Base-by-base conservation (phyloP, 2,888 invertebrate species). In the Orchesellides sinensis region DNA sequence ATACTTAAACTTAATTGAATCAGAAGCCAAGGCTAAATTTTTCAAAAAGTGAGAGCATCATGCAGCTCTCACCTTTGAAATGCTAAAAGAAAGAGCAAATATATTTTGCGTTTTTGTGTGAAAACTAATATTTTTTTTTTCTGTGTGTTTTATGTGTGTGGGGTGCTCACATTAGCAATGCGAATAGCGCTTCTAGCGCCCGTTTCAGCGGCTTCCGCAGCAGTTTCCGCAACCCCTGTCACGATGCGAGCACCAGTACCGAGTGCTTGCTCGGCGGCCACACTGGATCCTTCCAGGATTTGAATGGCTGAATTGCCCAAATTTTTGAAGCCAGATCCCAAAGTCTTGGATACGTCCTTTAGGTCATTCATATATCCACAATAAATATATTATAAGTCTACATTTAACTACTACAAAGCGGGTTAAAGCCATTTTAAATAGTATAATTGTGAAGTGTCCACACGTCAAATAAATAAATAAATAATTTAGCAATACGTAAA, bases 141-240 rank as follows among this genome's bases (percentile, higher is more conserved):
- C 49, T 52, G 72, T 45, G 70, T 70, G 56, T 49, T 6, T 49
- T 35, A 69, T n/a, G 27, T 52, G 47, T 29, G 47, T 49, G 21
- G 32, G 72, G 72, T 84, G 84, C 88, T 88, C 88, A 88, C 88
- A 87, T 88, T 87, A 79, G 88, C 87, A 87, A 88, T 87, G 79
- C 87, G 87, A 85, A 88, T 87, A 68, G 87, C 87, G 80, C 74
- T 82, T 84, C 85, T 85, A 74, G 88, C 86, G 52, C 87, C 87
- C 61, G 87, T 87, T 72, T 88, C 88, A 66, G 88, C 87, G 69
- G 88, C 87, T 84, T 88, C 88, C 21, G 87, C 87, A 32, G 87
- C 88, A 14, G 88, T 87, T 78, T 88, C 88, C 19, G 88, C 88
- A 25, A 88, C 87, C 45, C 88, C 88, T 12, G 88, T 87, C 21